Conservation (phyloP, 2,888 invertebrate genomes). For the Abrostola triplasia region DNA sequence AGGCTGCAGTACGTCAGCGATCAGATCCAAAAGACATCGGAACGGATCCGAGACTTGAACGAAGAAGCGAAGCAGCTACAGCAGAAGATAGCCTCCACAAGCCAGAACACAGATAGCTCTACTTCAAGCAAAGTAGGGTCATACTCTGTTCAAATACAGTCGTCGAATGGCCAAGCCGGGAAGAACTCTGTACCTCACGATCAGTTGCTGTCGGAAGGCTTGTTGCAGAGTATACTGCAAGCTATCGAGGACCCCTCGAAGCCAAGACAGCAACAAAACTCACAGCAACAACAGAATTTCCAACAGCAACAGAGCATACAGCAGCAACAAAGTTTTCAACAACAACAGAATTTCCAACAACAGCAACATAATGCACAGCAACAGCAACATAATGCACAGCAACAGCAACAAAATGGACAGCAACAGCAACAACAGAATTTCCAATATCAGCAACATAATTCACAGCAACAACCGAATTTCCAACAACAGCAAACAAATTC, state of each 20-base stretch:
- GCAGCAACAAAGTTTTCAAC: neutral
- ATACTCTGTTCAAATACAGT: conserved; percentile 93
- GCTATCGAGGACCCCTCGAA: conserved; percentile 92
- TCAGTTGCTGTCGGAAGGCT: conserved; percentile 93
- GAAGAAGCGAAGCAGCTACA: conserved; percentile 80
- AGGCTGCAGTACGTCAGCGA: conserved; percentile 73
- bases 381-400: conserved; percentile 19
- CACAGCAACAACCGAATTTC: conserved; percentile 4
- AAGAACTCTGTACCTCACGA: conserved; percentile 90
- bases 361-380: too few relatives aligned
- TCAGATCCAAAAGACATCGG: conserved; percentile 80
- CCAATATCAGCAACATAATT: conserved; percentile 5
- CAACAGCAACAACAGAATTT: conserved; percentile 10
- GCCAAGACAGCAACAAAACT: conserved; percentile 19
- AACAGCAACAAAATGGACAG: neutral
- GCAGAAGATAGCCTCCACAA: conserved; percentile 75
- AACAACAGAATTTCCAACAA: conserved; percentile 3
- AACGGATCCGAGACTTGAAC: conserved; percentile 77
- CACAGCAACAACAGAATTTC: conserved; percentile 25
- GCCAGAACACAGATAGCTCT: conserved; percentile 63
- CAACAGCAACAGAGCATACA: conserved; percentile 17
- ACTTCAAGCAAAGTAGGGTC: conserved; percentile 84
- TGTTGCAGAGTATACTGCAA: conserved; percentile 93
- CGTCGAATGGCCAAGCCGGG: conserved; percentile 87
- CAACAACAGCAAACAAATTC: conserved; percentile 20